Conservation (phyloP, 30 jellyfish, hydroid and myxozoan genomes). For the Rhopilema esculentum region DNA sequence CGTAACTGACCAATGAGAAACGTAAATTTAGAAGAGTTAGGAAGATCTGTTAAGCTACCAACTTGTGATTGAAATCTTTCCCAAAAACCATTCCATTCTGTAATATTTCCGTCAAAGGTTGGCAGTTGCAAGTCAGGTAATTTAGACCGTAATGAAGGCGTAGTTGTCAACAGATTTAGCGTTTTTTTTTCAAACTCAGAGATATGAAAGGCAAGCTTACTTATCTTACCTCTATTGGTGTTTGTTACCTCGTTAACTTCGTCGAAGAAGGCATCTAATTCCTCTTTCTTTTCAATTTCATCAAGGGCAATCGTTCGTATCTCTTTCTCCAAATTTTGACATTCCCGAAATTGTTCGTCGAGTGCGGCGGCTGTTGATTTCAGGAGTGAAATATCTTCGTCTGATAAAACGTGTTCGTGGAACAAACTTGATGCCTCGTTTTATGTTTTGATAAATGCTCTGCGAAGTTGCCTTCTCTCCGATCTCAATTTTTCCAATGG, state of each 20-base stretch:
- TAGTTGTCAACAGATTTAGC: neutral
- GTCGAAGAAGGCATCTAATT: slow-evolving; percentile 31
- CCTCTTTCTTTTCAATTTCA: slow-evolving; percentile 4
- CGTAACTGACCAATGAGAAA: slow-evolving; percentile 52
- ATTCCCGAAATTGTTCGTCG: slow-evolving; percentile 18
- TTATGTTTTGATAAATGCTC: neutral
- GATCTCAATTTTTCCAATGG: neutral
- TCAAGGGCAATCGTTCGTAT: slow-evolving; percentile 1
- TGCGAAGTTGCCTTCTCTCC: slow-evolving; percentile 5
- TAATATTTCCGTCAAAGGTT: slow-evolving; percentile 45
- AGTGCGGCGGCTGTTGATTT: slow-evolving; percentile 35
- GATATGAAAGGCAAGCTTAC: slow-evolving; percentile 13
- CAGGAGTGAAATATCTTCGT: slow-evolving; percentile 21
- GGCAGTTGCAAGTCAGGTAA: slow-evolving; percentile 41
- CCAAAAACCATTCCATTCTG: slow-evolving; percentile 60
- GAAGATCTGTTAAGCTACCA: slow-evolving; percentile 42
- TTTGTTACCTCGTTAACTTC: slow-evolving; percentile 9
- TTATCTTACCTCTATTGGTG: slow-evolving; percentile 25
- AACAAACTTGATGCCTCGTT: neutral
- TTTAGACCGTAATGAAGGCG: slow-evolving; percentile 20
- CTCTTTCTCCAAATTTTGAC: slow-evolving; percentile 5
- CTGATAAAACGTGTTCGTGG: neutral
- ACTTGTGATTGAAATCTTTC: slow-evolving; percentile 64
- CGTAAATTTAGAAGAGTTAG: slow-evolving; percentile 28
- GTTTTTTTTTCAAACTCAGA: slow-evolving; percentile 1